These are phyloP conservation scores for Psylliodes chrysocephalus DNA, from an alignment of 2,888 invertebrate species.

Conservation along the genomic window DNA sequence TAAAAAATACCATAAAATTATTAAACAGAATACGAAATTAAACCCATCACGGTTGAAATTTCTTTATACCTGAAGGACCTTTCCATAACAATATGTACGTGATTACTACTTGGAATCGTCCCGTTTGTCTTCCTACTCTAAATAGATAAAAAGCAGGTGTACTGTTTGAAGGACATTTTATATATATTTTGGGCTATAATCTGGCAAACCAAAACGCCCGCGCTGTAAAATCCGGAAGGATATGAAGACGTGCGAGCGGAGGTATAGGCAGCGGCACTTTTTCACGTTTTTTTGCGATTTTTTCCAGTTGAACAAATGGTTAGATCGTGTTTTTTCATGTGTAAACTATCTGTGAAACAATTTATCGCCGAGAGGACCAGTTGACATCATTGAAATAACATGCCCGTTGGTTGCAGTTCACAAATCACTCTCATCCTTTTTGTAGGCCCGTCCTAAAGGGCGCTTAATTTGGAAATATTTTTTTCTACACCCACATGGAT, in stretches of 20 bases:
- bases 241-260: not conserved
- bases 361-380: constrained; percentile 25
- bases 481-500: too few relatives aligned
- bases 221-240: not conserved
- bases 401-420: constrained; percentile 23
- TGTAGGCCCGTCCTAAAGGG: not conserved
- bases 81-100: too few relatives aligned
- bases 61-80: too few relatives aligned
- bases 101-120: too few relatives aligned
- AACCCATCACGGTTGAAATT: too few relatives aligned
- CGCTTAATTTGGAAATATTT: too few relatives aligned
- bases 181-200: not conserved
- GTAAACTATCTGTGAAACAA: constrained; percentile 26
- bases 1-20: too few relatives aligned
- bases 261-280: not conserved
- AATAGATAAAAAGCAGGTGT: too few relatives aligned
- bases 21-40: too few relatives aligned
- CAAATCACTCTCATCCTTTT: constrained; percentile 18
- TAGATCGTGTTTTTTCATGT: constrained; percentile 23
- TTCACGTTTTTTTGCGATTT: constrained; percentile 6
- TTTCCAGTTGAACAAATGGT: constrained; percentile 17
- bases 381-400: constrained; percentile 28
- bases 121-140: too few relatives aligned
- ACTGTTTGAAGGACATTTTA: too few relatives aligned
- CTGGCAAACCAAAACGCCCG: not conserved